Evolutionary conservation across 2,797 vertebrate species (phyloP), one percentile per base, ranked within the genome.

Genomic region (Bucorvus abyssinicus): DNA sequence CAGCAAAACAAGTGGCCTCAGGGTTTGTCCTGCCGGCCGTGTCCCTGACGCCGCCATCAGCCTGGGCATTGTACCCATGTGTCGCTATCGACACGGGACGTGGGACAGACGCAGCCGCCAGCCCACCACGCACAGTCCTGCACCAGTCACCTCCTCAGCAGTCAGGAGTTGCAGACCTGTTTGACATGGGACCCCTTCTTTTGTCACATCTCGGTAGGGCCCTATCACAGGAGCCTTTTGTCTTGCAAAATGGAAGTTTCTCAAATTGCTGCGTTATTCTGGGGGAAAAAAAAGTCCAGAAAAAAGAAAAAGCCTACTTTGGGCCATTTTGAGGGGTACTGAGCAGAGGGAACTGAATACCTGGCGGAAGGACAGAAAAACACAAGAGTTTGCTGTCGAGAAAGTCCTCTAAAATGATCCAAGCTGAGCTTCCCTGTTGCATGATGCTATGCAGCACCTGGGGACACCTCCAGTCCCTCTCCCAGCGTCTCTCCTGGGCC

Each of bases 1-100:
- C 49, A 73, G 38, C 56, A 36, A 23, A 42, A 86, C 22, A 38
- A 90, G n/a, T 2, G 10, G 19, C 45, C 26, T 75, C 26, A 14
- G 23, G 36, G 20, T 45, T 80, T 70, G 45, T 80, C 38, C 47
- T 71, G 76, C 45, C 5, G 5, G 36, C 34, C 0, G 0, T 40
- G 32, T 40, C 36, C 9, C 7, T 47, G 69, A 24, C 17, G 18
- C 14, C 23, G n/a, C 42, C 50, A 11, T 10, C 0, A 0, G 16
- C 22, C 44, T 13, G 16, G n/a, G 53, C 13, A 45, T 90, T 15
- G 34, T 22, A 32, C 12, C 38, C 60, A 36, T 10, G 1, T 3
- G 12, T 29, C 40, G 14, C 21, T n/a, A 68, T 4, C 1, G 1
- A 12, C 18, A 15, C 0, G 2, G 34, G 45, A 60, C 38, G 2